A percentile compares a stretch with the other conserved stretches of the same genome.
Conservation (phyloP, 2,113 vertebrate genomes). For the Corvus cornix region DNA sequence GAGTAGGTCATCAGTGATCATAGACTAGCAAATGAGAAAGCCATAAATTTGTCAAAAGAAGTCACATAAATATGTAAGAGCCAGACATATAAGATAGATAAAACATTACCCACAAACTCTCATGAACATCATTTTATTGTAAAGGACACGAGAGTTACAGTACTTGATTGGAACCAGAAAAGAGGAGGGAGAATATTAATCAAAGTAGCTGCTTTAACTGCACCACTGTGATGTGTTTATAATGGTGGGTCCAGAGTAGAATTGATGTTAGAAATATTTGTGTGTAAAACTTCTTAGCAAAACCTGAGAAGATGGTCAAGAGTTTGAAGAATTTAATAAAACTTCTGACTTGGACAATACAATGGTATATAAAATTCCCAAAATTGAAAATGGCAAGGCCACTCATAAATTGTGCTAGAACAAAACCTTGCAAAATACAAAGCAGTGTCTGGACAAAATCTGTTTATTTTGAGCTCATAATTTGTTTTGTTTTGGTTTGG, state of each 20-base stretch:
- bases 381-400: not conserved
- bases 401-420: not conserved
- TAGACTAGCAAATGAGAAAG: not conserved
- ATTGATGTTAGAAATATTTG: not conserved
- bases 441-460: not conserved
- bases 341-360: not conserved
- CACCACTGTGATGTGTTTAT: not conserved
- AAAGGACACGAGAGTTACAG: not conserved
- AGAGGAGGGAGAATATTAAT: not conserved
- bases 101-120: not conserved
- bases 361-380: not conserved
- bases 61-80: not conserved
- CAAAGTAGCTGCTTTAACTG: not conserved
- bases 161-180: not conserved
- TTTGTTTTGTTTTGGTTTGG: not conserved
- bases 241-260: not conserved
- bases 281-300: not conserved
- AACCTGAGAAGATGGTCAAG: not conserved
- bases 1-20: not conserved
- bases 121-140: not conserved
- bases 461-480: not conserved
- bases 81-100: not conserved
- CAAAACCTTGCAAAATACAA: not conserved
- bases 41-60: not conserved
- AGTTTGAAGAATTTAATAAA: not conserved